phyloP scores from a whole-genome alignment of 1,140 invertebrate genomes.

The Eupristina koningsbergeri region DNA sequence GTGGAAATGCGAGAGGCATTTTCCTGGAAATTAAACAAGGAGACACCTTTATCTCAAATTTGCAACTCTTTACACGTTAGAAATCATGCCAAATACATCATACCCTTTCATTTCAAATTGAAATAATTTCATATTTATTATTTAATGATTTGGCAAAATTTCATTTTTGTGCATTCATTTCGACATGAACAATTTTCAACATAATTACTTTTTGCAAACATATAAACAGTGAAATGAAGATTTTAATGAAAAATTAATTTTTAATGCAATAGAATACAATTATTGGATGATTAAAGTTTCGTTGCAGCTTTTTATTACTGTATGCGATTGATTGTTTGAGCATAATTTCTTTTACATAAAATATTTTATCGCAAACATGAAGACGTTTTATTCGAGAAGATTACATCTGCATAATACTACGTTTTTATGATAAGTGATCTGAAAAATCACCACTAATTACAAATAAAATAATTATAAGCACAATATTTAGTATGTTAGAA shows the following conservation, averaged over 20 bases:
- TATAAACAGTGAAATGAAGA: too few relatives aligned
- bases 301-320: too few relatives aligned
- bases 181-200: too few relatives aligned
- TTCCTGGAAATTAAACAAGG: slow-evolving; percentile 22
- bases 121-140: too few relatives aligned
- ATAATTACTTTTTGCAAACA: neutral
- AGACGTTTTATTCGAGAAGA: slow-evolving; percentile 40
- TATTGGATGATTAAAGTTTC: too few relatives aligned
- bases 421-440: slow-evolving; percentile 48
- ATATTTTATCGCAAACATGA: neutral
- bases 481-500: slow-evolving; percentile 21
- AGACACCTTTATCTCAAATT: slow-evolving; percentile 23
- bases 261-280: too few relatives aligned
- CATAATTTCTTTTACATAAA: neutral
- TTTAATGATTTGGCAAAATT: too few relatives aligned
- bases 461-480: slow-evolving; percentile 39
- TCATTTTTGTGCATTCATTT: too few relatives aligned
- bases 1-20: slow-evolving; percentile 38
- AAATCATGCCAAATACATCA: too few relatives aligned
- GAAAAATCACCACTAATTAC: slow-evolving; percentile 41
- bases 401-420: slow-evolving; percentile 52
- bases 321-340: too few relatives aligned
- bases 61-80: neutral
- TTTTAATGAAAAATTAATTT: too few relatives aligned
- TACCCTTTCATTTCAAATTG: too few relatives aligned